A percentile compares a stretch with the other conserved stretches of the same genome.
phyloP scores from a whole-genome alignment of 2,888 invertebrate genomes.

The Augochlorella aurata region DNA sequence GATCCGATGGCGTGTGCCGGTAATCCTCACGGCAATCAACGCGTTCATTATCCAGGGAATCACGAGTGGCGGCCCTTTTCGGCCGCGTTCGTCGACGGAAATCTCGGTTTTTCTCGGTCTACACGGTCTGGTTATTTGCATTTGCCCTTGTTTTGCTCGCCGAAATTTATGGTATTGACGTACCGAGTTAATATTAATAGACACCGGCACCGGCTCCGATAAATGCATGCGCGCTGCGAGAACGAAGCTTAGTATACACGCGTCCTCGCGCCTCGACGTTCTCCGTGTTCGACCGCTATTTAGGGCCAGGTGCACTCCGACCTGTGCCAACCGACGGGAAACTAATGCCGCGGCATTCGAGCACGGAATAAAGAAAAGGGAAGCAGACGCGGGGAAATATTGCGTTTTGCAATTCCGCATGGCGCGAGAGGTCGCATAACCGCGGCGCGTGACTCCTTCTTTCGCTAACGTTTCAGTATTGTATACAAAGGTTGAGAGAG shows the following conservation, averaged over 20 bases:
- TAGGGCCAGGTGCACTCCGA: constrained; percentile 39
- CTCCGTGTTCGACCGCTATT: constrained; percentile 37
- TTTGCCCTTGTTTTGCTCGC: constrained; percentile 44
- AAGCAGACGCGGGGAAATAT: not conserved
- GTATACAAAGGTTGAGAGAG: not conserved
- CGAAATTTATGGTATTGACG: constrained; percentile 65
- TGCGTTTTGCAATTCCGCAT: not conserved
- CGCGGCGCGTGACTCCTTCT: not conserved
- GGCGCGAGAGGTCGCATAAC: not conserved
- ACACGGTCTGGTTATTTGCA: constrained; percentile 40
- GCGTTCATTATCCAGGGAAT: not conserved
- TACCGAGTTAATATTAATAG: constrained; percentile 63
- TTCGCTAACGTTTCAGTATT: not conserved
- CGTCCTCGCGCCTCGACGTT: constrained; percentile 7
- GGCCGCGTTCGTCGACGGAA: too few relatives aligned
- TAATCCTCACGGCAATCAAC: not conserved
- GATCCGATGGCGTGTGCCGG: not conserved
- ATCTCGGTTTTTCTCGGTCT: constrained; percentile 2
- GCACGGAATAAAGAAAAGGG: not conserved
- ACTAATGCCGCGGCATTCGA: constrained; percentile 11
- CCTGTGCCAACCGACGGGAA: constrained; percentile 20
- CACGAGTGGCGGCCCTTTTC: not conserved
- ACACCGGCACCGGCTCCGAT: constrained; percentile 13
- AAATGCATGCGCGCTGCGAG: constrained; percentile 6
- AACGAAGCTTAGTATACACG: constrained; percentile 14